Percentiles rank a stretch among this genome's conserved stretches.
These are phyloP conservation scores for Lepus europaeus DNA, from an alignment of 2,113 vertebrate genomes.

Conservation along the genomic window DNA sequence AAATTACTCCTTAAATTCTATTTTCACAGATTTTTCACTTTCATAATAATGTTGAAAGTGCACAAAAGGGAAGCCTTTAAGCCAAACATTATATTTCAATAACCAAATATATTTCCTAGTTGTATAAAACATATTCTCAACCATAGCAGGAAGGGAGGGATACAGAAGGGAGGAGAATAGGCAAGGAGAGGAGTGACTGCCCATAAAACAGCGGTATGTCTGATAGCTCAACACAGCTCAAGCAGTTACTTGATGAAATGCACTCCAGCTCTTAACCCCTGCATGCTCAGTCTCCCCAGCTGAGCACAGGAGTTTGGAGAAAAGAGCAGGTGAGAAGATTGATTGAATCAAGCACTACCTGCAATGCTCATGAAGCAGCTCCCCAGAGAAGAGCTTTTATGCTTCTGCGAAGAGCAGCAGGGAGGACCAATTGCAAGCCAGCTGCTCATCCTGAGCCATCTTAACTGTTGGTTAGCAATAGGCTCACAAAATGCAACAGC, in stretches of 20 bases:
- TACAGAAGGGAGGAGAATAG: not conserved
- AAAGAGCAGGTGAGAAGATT: not conserved
- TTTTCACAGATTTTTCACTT: no score
- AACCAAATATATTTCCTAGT: not conserved
- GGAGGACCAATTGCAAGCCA: not conserved
- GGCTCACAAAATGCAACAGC: not conserved
- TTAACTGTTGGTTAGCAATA: not conserved
- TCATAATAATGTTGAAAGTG: not conserved
- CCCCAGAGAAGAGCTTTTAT: not conserved
- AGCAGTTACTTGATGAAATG: not conserved
- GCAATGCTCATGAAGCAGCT: not conserved
- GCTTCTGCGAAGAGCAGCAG: not conserved
- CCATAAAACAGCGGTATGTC: not conserved
- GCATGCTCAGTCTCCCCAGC: not conserved
- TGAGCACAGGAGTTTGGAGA: constrained; percentile 20
- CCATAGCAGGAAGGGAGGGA: not conserved
- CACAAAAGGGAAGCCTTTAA: not conserved
- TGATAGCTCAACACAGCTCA: not conserved
- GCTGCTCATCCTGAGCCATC: not conserved
- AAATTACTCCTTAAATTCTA: no score
- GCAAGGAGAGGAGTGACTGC: not conserved
- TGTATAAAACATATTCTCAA: not conserved
- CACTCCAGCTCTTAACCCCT: not conserved
- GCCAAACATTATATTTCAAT: not conserved
- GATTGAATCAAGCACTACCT: constrained; percentile 53